These are phyloP conservation scores for Parus major DNA, from an alignment of 2,113 vertebrate species.

Conservation along the genomic window DNA sequence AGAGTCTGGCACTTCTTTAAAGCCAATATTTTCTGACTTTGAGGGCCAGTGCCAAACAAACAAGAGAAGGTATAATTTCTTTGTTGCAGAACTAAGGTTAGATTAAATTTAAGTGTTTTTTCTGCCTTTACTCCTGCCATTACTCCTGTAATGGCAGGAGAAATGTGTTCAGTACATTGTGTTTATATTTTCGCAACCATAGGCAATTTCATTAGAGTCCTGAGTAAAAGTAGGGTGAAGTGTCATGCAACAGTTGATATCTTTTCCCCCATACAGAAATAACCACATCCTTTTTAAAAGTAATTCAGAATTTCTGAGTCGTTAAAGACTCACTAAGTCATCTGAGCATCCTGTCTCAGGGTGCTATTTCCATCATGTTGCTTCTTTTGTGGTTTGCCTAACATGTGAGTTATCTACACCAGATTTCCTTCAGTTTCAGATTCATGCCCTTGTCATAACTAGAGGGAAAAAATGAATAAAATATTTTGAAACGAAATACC, in stretches of 20 bases:
- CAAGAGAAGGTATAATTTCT: not conserved
- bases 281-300: constrained; percentile 41
- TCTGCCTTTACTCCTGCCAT: not conserved
- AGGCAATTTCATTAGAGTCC: not conserved
- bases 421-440: not conserved
- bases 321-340: not conserved
- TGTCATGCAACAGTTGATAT: not conserved
- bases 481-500: not conserved
- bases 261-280: not conserved
- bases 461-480: not conserved
- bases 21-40: not conserved
- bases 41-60: not conserved
- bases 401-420: not conserved
- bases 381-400: not conserved
- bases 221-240: not conserved
- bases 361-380: not conserved
- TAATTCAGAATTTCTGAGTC: constrained; percentile 46
- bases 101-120: not conserved
- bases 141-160: not conserved
- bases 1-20: not conserved
- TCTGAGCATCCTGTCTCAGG: not conserved
- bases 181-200: not conserved
- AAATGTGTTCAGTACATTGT: not conserved
- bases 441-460: not conserved
- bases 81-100: not conserved